Percentiles rank a stretch among this genome's conserved stretches.
These are phyloP conservation scores for Sakesphorus luctuosus DNA, from an alignment of 2,113 vertebrate species.

Conservation along the genomic window DNA sequence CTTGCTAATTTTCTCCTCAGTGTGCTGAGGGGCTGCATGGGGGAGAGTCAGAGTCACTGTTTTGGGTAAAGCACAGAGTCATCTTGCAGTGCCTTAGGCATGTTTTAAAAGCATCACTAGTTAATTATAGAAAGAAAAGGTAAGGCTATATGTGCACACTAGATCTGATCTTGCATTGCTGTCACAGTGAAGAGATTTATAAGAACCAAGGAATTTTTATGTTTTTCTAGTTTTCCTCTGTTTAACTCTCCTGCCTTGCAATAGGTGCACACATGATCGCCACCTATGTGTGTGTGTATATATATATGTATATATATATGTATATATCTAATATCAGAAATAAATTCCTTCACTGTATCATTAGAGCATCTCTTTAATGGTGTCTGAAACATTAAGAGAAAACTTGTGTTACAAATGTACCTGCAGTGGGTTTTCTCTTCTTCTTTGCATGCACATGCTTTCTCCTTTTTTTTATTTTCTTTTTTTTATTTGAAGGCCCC, in stretches of 20 bases:
- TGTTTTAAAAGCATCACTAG: conserved; percentile 47
- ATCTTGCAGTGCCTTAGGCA: conserved; percentile 30
- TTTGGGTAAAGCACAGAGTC: conserved; percentile 37
- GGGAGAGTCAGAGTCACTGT: conserved; percentile 54
- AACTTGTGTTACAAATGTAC: not conserved
- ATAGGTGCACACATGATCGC: no score
- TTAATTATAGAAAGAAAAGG: conserved; percentile 41
- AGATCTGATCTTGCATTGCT: not conserved
- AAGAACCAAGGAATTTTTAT: not conserved
- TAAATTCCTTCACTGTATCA: not conserved
- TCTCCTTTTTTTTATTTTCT: not conserved
- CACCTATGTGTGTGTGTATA: not conserved
- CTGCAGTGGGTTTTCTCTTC: not conserved
- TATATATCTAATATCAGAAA: not conserved
- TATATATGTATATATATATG: not conserved
- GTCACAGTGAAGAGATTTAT: not conserved
- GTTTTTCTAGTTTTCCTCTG: not conserved
- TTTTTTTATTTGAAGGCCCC: not conserved
- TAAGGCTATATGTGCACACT: not conserved
- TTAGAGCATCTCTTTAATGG: not conserved
- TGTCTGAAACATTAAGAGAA: not conserved
- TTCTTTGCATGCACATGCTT: not conserved
- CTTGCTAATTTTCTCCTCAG: conserved; percentile 57
- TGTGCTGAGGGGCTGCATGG: conserved; percentile 20
- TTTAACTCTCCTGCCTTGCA: not conserved